Evolutionary conservation across 2,797 vertebrate species (phyloP).

Genomic region (Myotis myotis): DNA sequence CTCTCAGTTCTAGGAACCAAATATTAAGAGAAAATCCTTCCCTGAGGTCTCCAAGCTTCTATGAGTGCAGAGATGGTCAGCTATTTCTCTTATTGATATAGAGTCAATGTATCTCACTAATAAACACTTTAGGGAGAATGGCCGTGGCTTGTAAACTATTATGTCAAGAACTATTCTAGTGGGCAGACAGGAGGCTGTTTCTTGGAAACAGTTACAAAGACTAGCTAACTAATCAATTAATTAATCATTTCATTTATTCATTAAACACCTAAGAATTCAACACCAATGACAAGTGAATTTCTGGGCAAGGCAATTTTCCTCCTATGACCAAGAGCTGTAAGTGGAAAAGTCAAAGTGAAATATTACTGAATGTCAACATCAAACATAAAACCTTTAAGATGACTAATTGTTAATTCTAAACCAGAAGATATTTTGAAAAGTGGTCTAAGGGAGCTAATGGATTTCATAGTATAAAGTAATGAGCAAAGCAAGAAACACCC

Average conservation of each 20-base stretch:
- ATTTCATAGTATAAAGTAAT: conserved; percentile 12
- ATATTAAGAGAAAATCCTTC: background rate
- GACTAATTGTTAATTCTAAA: conserved; percentile 31
- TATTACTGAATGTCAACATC: background rate
- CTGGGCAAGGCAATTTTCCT: background rate
- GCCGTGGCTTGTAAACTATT: too few species aligned
- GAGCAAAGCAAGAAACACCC: conserved; percentile 41
- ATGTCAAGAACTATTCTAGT: too few species aligned
- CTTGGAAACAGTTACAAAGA: background rate
- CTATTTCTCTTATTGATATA: background rate
- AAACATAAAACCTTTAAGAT: background rate
- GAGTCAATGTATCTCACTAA: background rate
- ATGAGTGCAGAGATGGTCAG: accelerated
- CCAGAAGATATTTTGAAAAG: conserved; percentile 9
- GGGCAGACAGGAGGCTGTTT: background rate
- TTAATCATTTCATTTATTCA: background rate
- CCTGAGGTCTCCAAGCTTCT: background rate
- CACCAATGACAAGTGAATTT: background rate
- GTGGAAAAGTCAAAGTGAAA: background rate
- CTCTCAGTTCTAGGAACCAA: background rate
- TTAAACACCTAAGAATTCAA: background rate
- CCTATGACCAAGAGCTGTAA: background rate
- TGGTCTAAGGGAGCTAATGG: background rate
- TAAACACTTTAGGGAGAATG: background rate
- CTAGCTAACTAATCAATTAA: background rate